Conservation (phyloP, 2,113 vertebrate genomes). For the Perca flavescens region DNA sequence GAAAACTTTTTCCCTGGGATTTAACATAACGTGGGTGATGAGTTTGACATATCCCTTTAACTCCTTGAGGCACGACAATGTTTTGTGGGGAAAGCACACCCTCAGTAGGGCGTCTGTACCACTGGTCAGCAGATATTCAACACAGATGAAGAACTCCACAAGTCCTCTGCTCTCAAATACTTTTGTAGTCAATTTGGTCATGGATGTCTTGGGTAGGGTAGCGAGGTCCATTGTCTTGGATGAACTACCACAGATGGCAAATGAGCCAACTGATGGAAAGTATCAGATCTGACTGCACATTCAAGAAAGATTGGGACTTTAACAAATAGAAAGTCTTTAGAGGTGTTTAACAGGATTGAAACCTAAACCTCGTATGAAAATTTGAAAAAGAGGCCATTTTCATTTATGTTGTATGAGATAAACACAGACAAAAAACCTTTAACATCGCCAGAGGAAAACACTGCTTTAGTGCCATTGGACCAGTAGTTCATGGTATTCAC, state of each 20-base stretch:
- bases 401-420: conserved; percentile 49
- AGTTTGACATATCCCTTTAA: background rate
- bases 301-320: background rate
- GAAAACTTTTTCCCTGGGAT: background rate
- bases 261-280: background rate
- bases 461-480: conserved; percentile 70
- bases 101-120: conserved; percentile 24
- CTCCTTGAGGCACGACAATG: rapidly evolving
- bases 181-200: rapidly evolving
- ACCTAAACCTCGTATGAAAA: background rate
- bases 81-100: background rate
- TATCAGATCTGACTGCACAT: background rate
- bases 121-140: conserved; percentile 29
- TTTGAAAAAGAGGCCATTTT: conserved; percentile 67
- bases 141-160: background rate
- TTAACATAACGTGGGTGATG: background rate
- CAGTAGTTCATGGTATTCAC: conserved; percentile 34
- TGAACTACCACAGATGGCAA: background rate
- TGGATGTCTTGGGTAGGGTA: rapidly evolving
- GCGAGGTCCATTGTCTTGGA: background rate
- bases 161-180: background rate
- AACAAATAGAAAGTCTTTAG: background rate
- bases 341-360: background rate
- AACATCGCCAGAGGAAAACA: conserved; percentile 75
- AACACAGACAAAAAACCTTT: conserved; percentile 76